phyloP scores from a whole-genome alignment of 2,888 invertebrate genomes.

The Malacosoma neustria region DNA sequence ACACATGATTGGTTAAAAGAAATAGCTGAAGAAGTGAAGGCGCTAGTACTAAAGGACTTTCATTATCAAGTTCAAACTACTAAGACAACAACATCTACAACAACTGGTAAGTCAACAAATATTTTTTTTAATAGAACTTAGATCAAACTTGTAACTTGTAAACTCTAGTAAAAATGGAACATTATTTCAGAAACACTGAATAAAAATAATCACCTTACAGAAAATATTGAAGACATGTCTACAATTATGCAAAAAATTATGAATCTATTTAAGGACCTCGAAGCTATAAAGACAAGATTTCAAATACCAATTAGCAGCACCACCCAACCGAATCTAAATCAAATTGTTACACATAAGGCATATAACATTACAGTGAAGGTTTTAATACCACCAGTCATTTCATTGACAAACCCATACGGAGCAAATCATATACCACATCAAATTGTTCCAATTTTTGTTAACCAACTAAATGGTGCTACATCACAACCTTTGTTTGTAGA shows the following conservation, averaged over 20 bases:
- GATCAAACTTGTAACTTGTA: no score
- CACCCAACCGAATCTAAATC: background rate
- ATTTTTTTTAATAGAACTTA: no score
- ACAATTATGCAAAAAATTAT: conserved; percentile 33
- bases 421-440: conserved; percentile 2
- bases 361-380: conserved; percentile 4
- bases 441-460: conserved; percentile 1
- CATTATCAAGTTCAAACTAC: conserved; percentile 20
- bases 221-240: conserved; percentile 14
- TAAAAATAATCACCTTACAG: conserved; percentile 3
- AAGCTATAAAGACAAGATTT: conserved; percentile 21
- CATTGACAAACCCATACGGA: conserved; percentile 7
- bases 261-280: conserved; percentile 34
- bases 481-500: background rate
- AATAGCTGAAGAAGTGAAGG: conserved; percentile 45
- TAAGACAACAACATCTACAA: conserved; percentile 9
- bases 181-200: conserved; percentile 15
- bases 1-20: conserved; percentile 28
- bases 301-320: background rate
- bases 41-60: conserved; percentile 40
- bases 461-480: conserved; percentile 3
- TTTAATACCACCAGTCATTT: conserved; percentile 3
- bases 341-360: conserved; percentile 2
- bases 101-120: conserved; percentile 10
- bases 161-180: background rate